Evolutionary conservation across 2,888 invertebrate species (phyloP).

Genomic region (Hermaeophaga mercurialis): DNA sequence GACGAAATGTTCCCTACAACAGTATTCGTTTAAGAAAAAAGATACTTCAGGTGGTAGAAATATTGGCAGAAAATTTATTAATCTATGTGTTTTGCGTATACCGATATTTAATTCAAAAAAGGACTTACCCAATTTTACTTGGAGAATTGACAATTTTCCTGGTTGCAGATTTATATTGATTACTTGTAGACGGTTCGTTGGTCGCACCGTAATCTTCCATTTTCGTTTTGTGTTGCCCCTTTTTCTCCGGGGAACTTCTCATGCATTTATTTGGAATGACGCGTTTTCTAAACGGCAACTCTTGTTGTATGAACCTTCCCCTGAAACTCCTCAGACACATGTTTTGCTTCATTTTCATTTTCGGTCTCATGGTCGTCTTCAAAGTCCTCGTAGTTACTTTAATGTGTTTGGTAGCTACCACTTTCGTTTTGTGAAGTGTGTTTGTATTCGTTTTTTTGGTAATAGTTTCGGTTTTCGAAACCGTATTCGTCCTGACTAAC

Average conservation of each 20-base stretch:
- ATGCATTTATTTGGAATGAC: constrained; percentile 26
- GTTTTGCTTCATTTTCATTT: constrained; percentile 46
- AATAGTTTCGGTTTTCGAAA: constrained; percentile 55
- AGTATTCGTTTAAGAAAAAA: too few species aligned
- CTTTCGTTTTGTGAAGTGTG: constrained; percentile 52
- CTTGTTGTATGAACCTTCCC: constrained; percentile 55
- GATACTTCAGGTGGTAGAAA: too few species aligned
- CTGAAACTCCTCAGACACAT: constrained; percentile 59
- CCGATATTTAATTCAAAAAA: too few species aligned
- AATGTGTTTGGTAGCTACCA: constrained; percentile 53
- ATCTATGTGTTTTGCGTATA: too few species aligned
- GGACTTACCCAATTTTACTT: constrained; percentile 4
- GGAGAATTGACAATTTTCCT: constrained; percentile 12
- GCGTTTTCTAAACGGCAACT: constrained; percentile 47
- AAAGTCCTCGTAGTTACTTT: constrained; percentile 54
- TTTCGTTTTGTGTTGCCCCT: constrained; percentile 23
- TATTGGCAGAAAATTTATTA: too few species aligned
- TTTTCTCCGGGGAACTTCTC: constrained; percentile 24
- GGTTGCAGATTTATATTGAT: neutral
- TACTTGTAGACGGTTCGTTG: constrained; percentile 7
- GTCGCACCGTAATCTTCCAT: constrained; percentile 5
- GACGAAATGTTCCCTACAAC: too few species aligned
- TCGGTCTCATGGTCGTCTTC: constrained; percentile 46
- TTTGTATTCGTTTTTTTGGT: constrained; percentile 50
- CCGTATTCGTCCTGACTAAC: constrained; percentile 60